phyloP scores from a whole-genome alignment of 2,113 vertebrate species.

The Corythoichthys intestinalis region DNA sequence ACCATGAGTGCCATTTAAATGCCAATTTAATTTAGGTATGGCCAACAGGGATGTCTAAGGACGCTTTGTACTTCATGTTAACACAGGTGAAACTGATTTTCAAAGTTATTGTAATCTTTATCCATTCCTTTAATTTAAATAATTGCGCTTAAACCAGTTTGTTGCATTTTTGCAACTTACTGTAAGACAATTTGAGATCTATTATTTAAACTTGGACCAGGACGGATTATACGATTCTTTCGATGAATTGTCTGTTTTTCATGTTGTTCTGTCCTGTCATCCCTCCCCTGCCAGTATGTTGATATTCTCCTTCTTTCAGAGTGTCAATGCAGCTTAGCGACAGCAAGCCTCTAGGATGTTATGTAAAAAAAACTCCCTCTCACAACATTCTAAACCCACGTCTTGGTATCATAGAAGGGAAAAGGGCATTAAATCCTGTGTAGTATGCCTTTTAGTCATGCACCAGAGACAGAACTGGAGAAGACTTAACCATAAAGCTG shows the following conservation, averaged over 20 bases:
- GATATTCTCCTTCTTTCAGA: constrained; percentile 42
- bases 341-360: constrained; percentile 43
- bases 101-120: neutral
- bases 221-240: too few species aligned
- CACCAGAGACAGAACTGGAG: constrained; percentile 36
- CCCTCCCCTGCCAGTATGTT: constrained; percentile 25
- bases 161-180: neutral
- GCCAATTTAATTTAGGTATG: neutral
- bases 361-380: constrained; percentile 46
- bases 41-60: neutral
- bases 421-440: constrained; percentile 22
- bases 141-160: neutral
- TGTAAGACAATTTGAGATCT: too few species aligned
- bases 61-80: neutral
- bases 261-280: constrained; percentile 15
- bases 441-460: constrained; percentile 20
- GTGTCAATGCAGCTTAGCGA: constrained; percentile 48
- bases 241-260: neutral
- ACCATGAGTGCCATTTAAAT: constrained; percentile 1
- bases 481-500: constrained; percentile 8
- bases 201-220: too few species aligned
- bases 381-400: constrained; percentile 37
- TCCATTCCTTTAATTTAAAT: neutral
- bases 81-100: neutral
- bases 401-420: constrained; percentile 24